Conservation (phyloP, 2,797 vertebrate genomes). For the Xenentodon cancila region DNA sequence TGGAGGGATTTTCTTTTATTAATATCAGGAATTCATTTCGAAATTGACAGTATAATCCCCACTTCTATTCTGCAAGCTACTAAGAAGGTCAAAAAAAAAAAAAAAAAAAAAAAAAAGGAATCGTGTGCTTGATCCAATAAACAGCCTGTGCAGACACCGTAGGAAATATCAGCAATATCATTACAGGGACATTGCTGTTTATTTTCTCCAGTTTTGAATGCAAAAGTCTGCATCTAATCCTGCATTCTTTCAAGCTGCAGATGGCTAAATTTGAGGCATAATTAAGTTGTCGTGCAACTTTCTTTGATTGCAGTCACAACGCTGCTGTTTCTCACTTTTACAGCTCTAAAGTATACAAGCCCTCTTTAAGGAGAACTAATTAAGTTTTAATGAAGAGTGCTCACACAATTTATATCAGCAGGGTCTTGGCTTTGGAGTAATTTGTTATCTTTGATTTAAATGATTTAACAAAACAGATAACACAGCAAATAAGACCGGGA, state of each 20-base stretch:
- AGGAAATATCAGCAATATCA: conserved; percentile 7
- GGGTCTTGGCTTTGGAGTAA: conserved; percentile 21
- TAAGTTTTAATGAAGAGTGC: conserved; percentile 53
- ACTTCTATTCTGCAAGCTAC: background rate
- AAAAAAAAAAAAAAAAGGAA: background rate
- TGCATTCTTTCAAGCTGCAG: conserved; percentile 19
- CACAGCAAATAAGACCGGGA: conserved; percentile 19
- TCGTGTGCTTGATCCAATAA: conserved; percentile 1
- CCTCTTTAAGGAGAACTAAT: conserved; percentile 56
- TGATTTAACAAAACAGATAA: conserved; percentile 41
- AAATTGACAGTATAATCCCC: conserved; percentile 16
- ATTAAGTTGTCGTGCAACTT: conserved; percentile 39
- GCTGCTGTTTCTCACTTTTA: conserved; percentile 29
- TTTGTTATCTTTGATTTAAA: conserved; percentile 58
- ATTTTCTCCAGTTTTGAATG: conserved; percentile 1
- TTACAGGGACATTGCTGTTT: conserved; percentile 15
- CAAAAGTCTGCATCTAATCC: conserved; percentile 2
- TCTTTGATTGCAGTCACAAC: conserved; percentile 37
- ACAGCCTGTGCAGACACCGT: background rate
- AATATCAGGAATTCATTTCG: background rate
- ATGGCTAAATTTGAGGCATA: conserved; percentile 22
- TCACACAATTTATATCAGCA: conserved; percentile 49
- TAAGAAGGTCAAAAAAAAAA: background rate
- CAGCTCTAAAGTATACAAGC: conserved; percentile 20
- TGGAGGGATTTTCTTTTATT: background rate